A percentile compares a stretch with the other conserved stretches of the same genome.
Evolutionary conservation across 2,113 vertebrate species (phyloP).

Genomic region (Lamprologus sp.): DNA sequence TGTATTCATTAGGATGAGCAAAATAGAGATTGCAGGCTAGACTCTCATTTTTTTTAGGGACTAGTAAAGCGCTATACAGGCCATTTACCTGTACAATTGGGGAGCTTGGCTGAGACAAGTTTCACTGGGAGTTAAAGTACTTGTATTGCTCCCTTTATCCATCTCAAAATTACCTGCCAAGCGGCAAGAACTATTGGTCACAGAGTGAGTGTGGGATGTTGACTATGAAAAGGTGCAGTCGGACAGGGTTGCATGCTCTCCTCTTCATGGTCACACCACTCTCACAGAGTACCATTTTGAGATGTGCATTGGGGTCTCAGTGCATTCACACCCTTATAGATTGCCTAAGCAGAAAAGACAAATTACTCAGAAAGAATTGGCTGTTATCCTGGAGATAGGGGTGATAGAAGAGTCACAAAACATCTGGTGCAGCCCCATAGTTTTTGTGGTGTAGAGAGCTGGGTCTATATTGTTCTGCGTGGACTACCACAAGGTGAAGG

Average conservation of each 20-base stretch:
- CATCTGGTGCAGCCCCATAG: background rate
- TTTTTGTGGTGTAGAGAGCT: background rate
- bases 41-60: background rate
- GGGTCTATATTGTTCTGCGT: background rate
- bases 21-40: background rate
- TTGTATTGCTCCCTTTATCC: background rate
- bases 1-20: fast-evolving
- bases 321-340: background rate
- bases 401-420: background rate
- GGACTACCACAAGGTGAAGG: background rate
- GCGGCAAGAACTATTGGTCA: background rate
- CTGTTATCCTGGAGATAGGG: background rate
- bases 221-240: background rate
- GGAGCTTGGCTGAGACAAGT: background rate
- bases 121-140: background rate
- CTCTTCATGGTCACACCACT: background rate
- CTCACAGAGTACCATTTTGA: background rate
- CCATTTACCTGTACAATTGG: background rate
- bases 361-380: background rate
- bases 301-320: background rate
- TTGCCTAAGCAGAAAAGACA: background rate
- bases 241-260: background rate
- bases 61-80: background rate
- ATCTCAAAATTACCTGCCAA: background rate
- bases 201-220: background rate